Evolutionary conservation across 2,888 invertebrate genomes (phyloP).

Genomic region (Cyclophora albipunctata): DNA sequence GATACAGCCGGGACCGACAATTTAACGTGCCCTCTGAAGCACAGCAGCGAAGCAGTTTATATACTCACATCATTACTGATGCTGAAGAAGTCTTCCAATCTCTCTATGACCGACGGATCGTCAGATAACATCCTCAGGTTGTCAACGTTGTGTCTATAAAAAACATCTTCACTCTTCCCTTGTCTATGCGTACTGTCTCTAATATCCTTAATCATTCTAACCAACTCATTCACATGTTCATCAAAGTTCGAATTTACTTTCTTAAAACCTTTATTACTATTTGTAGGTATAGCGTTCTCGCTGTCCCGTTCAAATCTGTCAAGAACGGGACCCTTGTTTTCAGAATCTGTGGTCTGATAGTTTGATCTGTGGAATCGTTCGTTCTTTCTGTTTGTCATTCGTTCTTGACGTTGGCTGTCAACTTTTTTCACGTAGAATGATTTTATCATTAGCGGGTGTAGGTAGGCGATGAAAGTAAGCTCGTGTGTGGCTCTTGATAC

Average conservation of each 20-base stretch:
- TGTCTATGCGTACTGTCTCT: no score
- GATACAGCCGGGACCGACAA: no score
- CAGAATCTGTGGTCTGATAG: no score
- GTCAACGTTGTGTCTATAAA: constrained; percentile 20
- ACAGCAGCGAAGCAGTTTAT: no score
- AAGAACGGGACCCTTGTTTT: no score
- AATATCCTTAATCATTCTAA: constrained; percentile 22
- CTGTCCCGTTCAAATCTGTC: no score
- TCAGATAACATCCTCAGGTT: constrained; percentile 56
- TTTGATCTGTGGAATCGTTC: no score
- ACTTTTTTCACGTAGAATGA: constrained; percentile 61
- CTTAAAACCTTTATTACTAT: no score
- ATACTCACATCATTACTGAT: constrained; percentile 63
- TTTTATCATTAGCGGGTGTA: constrained; percentile 80
- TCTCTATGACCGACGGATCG: constrained; percentile 40
- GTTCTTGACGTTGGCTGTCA: no score
- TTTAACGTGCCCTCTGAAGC: no score
- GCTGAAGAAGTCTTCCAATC: constrained; percentile 29
- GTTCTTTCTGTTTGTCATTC: no score
- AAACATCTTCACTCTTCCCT: neutral
- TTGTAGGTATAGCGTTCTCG: no score
- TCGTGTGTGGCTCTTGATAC: constrained; percentile 79
- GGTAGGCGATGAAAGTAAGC: constrained; percentile 80
- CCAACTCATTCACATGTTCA: constrained; percentile 22
- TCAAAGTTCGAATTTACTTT: constrained; percentile 4